Evolutionary conservation across 2,797 vertebrate genomes (phyloP), one percentile per base, ranked within the genome.

Genomic region (Rallus crepitans): DNA sequence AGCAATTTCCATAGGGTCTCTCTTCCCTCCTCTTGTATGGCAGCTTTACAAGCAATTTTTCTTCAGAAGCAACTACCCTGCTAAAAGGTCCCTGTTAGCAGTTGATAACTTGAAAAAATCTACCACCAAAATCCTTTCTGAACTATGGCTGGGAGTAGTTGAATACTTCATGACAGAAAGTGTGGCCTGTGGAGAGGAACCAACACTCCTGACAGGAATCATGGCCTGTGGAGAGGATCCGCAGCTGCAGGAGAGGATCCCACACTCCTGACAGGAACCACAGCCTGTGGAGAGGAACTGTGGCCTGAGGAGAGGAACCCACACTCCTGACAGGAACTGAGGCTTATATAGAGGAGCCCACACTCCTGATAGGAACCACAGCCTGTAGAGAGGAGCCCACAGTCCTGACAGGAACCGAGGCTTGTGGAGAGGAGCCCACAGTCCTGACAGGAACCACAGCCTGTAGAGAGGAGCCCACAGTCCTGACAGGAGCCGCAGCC

Each of bases 331-430:
- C 35, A 35, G 35, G 35, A 35, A 35, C 35, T 8, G 39, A 14
- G 39, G 13, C 39, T 14, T 19, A 10, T 6, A 11, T 27, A 31
- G 7, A 25, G 42, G 63, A n/a, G 21, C 18, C 63, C 48, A 50
- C 48, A 14, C 24, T 28, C 27, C 2, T 3, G 9, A 56, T 20
- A 31, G 50, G 35, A 69, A 23, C 10, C 2, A 1, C 16, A 0
- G 27, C 33, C n/a, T 1, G 16, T 33, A 42, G 15, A 70, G 28
- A 37, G 21, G 50, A 55, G 50, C 15, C 63, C 48, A 50, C 48
- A 14, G 24, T 28, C 27, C 2, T 3, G 9, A 56, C 28, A 31
- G 50, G 35, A 70, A 23, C 11, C 5, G 5, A 1, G 5, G 42
- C 47, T 15, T 42, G 15, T 5, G 15, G 35, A 31, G 8, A 25